Conservation (phyloP, 1,140 invertebrate species). For the Polypedilum pembai region DNA sequence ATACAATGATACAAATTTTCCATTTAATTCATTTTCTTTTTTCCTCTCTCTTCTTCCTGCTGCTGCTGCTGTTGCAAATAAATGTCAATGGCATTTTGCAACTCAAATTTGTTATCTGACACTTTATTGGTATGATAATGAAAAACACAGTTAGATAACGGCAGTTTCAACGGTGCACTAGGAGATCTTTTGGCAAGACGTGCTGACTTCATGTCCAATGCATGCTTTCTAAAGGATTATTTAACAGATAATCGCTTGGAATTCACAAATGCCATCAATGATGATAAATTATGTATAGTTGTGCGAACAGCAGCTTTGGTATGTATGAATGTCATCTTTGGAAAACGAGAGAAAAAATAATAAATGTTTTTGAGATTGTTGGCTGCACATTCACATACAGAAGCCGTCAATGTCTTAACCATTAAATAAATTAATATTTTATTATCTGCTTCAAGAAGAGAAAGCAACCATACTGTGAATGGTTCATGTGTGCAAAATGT, state of each 20-base stretch:
- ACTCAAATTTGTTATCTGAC: neutral
- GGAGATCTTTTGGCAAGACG: conserved; percentile 29
- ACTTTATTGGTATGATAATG: neutral
- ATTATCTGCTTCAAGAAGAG: neutral
- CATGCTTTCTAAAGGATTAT: conserved; percentile 30
- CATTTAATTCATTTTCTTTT: neutral
- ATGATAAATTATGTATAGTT: conserved; percentile 30
- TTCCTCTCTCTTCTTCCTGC: neutral
- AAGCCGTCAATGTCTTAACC: neutral
- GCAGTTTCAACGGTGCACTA: conserved; percentile 28
- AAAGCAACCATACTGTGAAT: neutral
- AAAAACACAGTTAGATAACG: conserved; percentile 9
- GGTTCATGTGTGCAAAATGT: neutral
- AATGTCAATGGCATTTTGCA: neutral
- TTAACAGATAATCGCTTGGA: conserved; percentile 21
- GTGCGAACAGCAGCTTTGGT: conserved; percentile 28
- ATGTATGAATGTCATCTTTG: neutral
- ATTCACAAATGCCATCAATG: conserved; percentile 28
- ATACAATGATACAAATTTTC: neutral
- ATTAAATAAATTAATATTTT: conserved; percentile 24
- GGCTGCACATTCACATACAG: neutral
- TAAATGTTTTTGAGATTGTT: too few relatives aligned
- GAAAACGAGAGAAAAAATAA: neutral
- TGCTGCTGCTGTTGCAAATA: neutral
- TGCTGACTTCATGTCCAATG: conserved; percentile 28